Evolutionary conservation across 2,113 vertebrate species (phyloP).

Genomic region (Eleginops maclovinus): DNA sequence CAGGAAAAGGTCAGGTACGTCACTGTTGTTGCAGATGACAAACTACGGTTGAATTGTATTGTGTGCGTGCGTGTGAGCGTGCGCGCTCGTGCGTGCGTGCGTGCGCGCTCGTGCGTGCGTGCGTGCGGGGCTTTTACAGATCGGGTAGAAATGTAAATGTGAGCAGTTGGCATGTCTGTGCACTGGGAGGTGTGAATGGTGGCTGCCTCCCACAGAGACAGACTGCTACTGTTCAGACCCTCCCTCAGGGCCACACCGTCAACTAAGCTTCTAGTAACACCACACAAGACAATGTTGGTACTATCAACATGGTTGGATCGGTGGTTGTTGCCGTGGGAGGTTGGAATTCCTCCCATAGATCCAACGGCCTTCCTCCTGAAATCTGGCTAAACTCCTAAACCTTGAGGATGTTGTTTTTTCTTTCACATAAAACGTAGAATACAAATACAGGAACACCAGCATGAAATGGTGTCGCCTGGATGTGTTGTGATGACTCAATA

Average conservation of each 20-base stretch:
- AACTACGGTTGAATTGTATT: constrained; percentile 12
- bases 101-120: too few relatives aligned
- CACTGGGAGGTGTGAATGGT: constrained; percentile 53
- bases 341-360: constrained; percentile 41
- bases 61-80: too few relatives aligned
- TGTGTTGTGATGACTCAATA: neutral
- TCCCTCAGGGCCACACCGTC: constrained; percentile 65
- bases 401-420: constrained; percentile 35
- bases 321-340: constrained; percentile 43
- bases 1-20: constrained; percentile 32
- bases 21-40: constrained; percentile 16
- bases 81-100: too few relatives aligned
- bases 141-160: constrained; percentile 45
- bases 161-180: constrained; percentile 30
- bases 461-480: neutral
- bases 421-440: constrained; percentile 19
- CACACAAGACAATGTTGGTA: constrained; percentile 42
- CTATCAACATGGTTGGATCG: constrained; percentile 41
- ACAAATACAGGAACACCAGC: constrained; percentile 6
- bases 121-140: constrained; percentile 26
- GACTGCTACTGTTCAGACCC: constrained; percentile 61
- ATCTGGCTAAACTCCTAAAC: constrained; percentile 48
- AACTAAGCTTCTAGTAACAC: constrained; percentile 47
- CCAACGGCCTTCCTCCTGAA: constrained; percentile 22
- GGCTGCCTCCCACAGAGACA: constrained; percentile 67